phyloP scores from a whole-genome alignment of 2,113 vertebrate genomes.

The Salvelinus sp. region DNA sequence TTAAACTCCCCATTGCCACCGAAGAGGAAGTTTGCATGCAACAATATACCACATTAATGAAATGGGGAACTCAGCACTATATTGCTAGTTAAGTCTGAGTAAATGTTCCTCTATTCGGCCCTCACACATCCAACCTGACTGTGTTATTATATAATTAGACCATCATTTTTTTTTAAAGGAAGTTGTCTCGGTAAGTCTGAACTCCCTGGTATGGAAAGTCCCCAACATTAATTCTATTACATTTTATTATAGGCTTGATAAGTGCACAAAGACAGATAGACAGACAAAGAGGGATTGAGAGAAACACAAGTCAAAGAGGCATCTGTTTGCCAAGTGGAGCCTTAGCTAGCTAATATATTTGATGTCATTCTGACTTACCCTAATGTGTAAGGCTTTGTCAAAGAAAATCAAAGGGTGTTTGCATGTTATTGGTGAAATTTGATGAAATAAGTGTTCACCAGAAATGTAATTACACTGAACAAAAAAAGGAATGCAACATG shows the following conservation, averaged over 20 bases:
- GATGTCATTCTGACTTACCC: conserved; percentile 14
- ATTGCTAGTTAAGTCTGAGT: not conserved
- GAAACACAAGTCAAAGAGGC: conserved; percentile 3
- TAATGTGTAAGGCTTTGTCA: not conserved
- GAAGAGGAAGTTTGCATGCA: too few relatives aligned
- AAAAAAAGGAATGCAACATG: too few relatives aligned
- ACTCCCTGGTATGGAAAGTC: conserved; percentile 54
- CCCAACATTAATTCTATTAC: conserved; percentile 44
- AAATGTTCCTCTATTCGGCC: not conserved
- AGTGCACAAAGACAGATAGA: not conserved
- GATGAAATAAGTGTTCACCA: too few relatives aligned
- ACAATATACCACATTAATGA: too few relatives aligned
- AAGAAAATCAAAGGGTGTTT: not conserved
- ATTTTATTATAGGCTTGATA: conserved; percentile 37
- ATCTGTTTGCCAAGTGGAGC: not conserved
- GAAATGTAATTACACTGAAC: too few relatives aligned
- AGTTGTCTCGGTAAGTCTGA: not conserved
- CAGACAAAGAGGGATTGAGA: conserved; percentile 15
- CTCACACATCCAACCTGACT: not conserved
- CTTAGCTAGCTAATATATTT: not conserved
- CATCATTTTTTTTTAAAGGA: not conserved
- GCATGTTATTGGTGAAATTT: not conserved
- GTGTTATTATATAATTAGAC: not conserved
- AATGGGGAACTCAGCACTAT: too few relatives aligned
- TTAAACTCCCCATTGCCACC: too few relatives aligned